Base-by-base conservation (phyloP, 2,888 invertebrate species). In the Frankliniella intonsa region DNA sequence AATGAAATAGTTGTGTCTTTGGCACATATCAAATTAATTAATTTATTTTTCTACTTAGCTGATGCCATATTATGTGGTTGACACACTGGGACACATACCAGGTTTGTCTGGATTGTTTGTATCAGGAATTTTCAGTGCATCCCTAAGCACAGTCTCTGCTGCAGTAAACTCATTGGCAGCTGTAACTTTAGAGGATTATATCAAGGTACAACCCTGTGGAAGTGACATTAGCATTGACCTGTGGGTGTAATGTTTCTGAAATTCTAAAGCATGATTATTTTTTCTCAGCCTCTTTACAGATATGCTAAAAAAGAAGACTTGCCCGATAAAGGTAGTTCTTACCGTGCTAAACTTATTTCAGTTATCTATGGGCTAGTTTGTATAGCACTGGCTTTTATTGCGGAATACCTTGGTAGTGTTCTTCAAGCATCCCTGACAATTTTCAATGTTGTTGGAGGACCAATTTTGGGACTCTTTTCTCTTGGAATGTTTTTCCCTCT, bases 131-230 rank as follows among this genome's bases (percentile, higher is more conserved):
- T 84, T 84, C n/a, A 83, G 83, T 49, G 83, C 84, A 25, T 83
- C 84, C 88, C 89, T 81, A 88, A 98, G 97, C 85, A 98, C 98
- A 10, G 96, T 98, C 8, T 97, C 97, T 0, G 95, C 97, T 22
- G 97, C 97, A 0, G 88, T 98, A 82, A 98, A 97, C 87, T 97
- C 97, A 0, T 89, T 98, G 84, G 94, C 98, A 0, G 97, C 98
- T 1, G 94, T 97, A 50, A 94, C 95, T 0, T 93, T 96, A 86
- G 94, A 97, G 88, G 98, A 98, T 88, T 90, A 97, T 82, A 76
- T 76, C 25, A 76, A 76, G 25, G 69, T 76, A 62, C 17, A 62
- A 7, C 5, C 62, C 17, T 62, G 38, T 38, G 38, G 38, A 38
- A 38, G 38, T 38, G 5, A 38, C 5, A 38, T 38, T 38, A 38